These are phyloP conservation scores for Drosophila nr. perissopoda DNA, from an alignment of 2,888 invertebrate species.

Conservation along the genomic window DNA sequence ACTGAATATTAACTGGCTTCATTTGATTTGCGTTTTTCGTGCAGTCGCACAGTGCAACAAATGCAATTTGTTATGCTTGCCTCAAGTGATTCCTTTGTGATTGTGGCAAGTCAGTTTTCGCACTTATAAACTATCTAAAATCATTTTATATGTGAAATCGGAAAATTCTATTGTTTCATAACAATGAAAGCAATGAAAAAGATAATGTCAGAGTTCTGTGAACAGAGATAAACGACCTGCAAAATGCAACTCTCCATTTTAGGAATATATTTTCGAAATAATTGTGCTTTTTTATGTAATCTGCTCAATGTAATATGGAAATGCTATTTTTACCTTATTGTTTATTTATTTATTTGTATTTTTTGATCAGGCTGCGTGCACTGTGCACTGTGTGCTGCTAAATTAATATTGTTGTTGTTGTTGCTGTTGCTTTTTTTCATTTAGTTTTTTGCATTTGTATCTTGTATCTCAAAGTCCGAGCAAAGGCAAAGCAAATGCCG, in stretches of 20 bases:
- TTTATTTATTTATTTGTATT: background rate
- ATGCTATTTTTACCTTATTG: background rate
- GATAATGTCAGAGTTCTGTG: background rate
- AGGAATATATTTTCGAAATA: background rate
- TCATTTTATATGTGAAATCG: background rate
- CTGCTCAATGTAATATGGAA: background rate
- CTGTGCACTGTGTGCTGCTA: slow-evolving; percentile 50
- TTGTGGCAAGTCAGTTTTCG: background rate
- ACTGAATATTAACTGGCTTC: slow-evolving; percentile 60
- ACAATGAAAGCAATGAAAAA: background rate
- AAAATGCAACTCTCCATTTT: background rate
- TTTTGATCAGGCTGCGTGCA: slow-evolving; percentile 21
- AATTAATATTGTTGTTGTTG: slow-evolving; percentile 27
- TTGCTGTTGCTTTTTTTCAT: background rate
- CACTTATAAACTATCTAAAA: background rate
- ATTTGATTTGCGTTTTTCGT: slow-evolving; percentile 48
- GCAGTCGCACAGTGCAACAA: slow-evolving; percentile 48
- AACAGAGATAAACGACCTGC: background rate
- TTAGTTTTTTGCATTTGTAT: slow-evolving; percentile 49
- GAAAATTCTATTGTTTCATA: background rate
- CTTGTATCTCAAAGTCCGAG: slow-evolving; percentile 44
- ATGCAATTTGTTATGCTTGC: slow-evolving; percentile 26
- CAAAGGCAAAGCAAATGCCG: slow-evolving; percentile 56
- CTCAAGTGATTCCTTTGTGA: background rate
- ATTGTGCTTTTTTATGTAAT: background rate